Conservation (phyloP, 2,797 vertebrate genomes). For the Limnodromus scolopaceus region DNA sequence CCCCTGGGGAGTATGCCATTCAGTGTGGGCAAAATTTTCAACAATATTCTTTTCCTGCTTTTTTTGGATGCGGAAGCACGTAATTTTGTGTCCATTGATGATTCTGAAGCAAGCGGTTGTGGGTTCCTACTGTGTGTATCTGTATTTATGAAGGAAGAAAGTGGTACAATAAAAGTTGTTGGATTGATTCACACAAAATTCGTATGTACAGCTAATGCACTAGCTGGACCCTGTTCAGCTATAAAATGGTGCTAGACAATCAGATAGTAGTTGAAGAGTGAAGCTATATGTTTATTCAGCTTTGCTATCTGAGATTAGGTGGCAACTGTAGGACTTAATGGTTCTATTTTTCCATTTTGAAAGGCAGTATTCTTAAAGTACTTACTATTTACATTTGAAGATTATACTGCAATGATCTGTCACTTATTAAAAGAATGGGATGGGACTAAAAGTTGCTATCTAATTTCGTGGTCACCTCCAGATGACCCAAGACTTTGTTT, state of each 20-base stretch:
- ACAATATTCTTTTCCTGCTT: not conserved
- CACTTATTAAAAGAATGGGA: not conserved
- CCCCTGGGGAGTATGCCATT: not conserved
- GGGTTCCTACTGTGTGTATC: not conserved
- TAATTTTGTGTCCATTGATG: not conserved
- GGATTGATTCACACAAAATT: constrained; percentile 18
- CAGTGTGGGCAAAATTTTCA: not conserved
- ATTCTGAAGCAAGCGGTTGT: not conserved
- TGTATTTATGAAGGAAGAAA: not conserved
- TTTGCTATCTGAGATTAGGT: constrained; percentile 46
- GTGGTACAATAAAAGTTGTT: not conserved
- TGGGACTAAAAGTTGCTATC: not conserved
- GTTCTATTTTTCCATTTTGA: constrained; percentile 5
- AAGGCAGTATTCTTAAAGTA: constrained; percentile 15
- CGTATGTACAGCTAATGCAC: constrained; percentile 37
- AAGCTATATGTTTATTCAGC: constrained; percentile 41
- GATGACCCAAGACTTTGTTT: constrained; percentile 4
- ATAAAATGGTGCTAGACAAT: constrained; percentile 29
- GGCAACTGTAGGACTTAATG: constrained; percentile 15
- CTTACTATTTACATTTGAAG: constrained; percentile 16
- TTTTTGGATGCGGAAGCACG: not conserved
- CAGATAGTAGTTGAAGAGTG: constrained; percentile 34
- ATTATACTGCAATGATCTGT: not conserved
- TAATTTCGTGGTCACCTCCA: not conserved
- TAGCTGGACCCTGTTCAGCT: constrained; percentile 49